A percentile compares a stretch with the other conserved stretches of the same genome.
Conservation (phyloP, 2,888 invertebrate genomes). For the Osmoderma eremita region DNA sequence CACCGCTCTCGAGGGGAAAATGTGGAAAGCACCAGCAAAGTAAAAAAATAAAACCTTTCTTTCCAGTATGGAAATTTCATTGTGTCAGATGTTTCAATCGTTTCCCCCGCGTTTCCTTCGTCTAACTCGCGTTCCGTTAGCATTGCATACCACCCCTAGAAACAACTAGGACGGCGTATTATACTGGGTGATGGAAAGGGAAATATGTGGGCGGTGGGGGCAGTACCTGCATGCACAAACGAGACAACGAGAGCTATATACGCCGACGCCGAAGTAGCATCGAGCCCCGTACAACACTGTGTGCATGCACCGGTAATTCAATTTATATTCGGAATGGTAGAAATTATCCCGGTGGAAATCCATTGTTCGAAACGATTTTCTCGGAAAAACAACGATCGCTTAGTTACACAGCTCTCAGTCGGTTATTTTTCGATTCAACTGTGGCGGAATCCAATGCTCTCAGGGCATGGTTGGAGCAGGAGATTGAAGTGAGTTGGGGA, state of each 20-base stretch:
- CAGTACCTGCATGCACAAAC: too few species aligned
- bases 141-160: too few species aligned
- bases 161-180: neutral
- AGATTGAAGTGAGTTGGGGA: too few species aligned
- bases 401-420: slow-evolving; percentile 3
- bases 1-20: neutral
- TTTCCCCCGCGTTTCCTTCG: slow-evolving; percentile 21
- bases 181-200: neutral
- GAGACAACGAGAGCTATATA: too few species aligned
- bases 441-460: neutral
- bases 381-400: slow-evolving; percentile 30
- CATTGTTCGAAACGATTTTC: slow-evolving; percentile 36
- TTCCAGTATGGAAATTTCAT: slow-evolving; percentile 27
- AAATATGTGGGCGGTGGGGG: too few species aligned
- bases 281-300: neutral
- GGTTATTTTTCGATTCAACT: slow-evolving; percentile 30
- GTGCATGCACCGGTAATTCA: slow-evolving; percentile 26
- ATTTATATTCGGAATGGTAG: slow-evolving; percentile 34
- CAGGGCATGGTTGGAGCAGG: too few species aligned
- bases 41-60: slow-evolving; percentile 6
- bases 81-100: slow-evolving; percentile 35
- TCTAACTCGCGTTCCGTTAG: too few species aligned
- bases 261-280: neutral
- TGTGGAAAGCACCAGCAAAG: neutral
- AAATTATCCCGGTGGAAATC: slow-evolving; percentile 32